These are phyloP conservation scores for Poeciliopsis presidionis DNA, from an alignment of 2,797 vertebrate species.

Conservation along the genomic window DNA sequence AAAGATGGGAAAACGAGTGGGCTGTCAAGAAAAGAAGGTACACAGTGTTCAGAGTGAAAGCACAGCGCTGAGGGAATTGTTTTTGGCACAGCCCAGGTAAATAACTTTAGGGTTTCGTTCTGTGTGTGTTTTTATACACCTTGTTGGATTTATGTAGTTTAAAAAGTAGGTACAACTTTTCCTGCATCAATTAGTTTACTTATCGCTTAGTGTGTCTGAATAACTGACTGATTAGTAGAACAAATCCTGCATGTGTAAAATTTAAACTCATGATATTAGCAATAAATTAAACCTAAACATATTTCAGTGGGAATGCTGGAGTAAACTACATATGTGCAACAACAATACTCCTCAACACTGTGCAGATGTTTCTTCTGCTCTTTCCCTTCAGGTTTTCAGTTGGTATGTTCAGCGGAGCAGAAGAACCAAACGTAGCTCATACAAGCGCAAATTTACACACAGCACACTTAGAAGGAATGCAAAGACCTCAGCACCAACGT, in stretches of 20 bases:
- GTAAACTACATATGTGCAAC: not conserved
- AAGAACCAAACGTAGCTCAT: slow-evolving; percentile 50
- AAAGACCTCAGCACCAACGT: slow-evolving; percentile 59
- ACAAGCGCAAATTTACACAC: slow-evolving; percentile 55
- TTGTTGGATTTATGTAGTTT: not conserved
- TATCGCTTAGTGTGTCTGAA: not conserved
- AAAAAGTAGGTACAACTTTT: not conserved
- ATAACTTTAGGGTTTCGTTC: not conserved
- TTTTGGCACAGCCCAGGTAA: not conserved
- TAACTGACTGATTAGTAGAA: not conserved
- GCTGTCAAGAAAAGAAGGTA: slow-evolving; percentile 18
- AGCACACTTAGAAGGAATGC: slow-evolving; percentile 63
- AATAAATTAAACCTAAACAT: not conserved
- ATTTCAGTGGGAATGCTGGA: not conserved
- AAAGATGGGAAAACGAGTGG: slow-evolving; percentile 13
- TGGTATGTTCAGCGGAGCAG: slow-evolving; percentile 47
- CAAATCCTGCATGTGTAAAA: not conserved
- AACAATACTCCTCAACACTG: slow-evolving; percentile 9
- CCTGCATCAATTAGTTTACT: not conserved
- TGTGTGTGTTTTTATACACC: not conserved
- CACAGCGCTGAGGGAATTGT: slow-evolving; percentile 12
- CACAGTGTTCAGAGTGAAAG: slow-evolving; percentile 17
- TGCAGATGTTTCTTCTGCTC: not conserved
- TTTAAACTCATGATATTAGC: not conserved
- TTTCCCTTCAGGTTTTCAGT: slow-evolving; percentile 9